Base-by-base conservation (phyloP, 1,140 invertebrate species). In the Venustaconcha ellipsiformis region DNA sequence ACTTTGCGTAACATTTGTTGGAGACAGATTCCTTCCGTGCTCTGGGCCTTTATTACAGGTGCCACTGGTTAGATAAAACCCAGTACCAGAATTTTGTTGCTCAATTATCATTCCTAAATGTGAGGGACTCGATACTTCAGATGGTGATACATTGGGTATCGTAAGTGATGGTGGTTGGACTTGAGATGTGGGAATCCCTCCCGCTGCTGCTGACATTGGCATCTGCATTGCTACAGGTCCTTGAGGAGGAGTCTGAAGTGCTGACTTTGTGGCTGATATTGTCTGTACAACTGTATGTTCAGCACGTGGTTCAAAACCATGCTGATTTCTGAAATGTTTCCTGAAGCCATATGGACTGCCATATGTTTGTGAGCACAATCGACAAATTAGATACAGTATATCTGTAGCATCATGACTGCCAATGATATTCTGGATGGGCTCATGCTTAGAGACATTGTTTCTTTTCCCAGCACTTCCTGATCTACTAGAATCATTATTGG, bases 331-430 rank as follows among this genome's bases (percentile, higher is more conserved):
- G 67, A 88, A 88, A 70, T 88, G 87, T 72, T 87, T 87, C n/a
- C 85, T 76, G 74, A 88, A 88, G 20, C 83, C 84, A 80, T 88
- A 88, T 12, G 86, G 86, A 77, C 86, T 88, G n/a, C 87, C 87
- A 72, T 88, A 87, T 5, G 86, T 86, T 70, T 86, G 85, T n/a
- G 83, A 73, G 76, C 87, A 88, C 30, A 86, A 73, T 57, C 82
- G 78, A 78, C 87, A 88, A 37, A 87, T 87, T 8, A 88, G 74
- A 74, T 88, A 88, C 15, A 88, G 74, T 63, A 88, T 87, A 73
- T 88, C 87, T 72, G 78, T 83, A 2, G 84, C 83, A 30, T 83
- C 79, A 67, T 87, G 83, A 71, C 78, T 82, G 11, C 87, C 87
- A 59, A 88, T 80, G 26, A 88, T 85, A 63, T 84, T 88, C 67